Conservation (phyloP, 1,140 invertebrate genomes). For the Archivesica marissinica region DNA sequence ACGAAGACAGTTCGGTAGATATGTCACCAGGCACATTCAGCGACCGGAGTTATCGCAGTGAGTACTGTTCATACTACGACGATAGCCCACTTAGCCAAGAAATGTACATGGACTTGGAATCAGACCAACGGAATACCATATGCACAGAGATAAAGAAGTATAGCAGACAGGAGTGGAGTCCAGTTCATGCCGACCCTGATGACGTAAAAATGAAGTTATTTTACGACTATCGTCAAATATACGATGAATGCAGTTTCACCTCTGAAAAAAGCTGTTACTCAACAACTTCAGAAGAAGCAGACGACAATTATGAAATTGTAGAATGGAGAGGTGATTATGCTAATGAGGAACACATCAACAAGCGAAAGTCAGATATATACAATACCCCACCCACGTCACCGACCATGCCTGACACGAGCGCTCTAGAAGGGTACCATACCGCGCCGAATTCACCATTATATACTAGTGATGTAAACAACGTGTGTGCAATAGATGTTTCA, state of each 20-base stretch:
- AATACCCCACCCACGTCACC: slow-evolving; percentile 12
- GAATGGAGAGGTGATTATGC: slow-evolving; percentile 4
- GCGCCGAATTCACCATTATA: slow-evolving; percentile 12
- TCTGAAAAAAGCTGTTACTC: slow-evolving; percentile 30
- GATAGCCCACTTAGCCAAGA: too few species aligned
- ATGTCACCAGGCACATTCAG: too few species aligned
- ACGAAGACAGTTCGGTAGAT: too few species aligned
- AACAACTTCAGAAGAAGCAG: slow-evolving; percentile 12
- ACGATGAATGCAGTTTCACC: slow-evolving; percentile 7
- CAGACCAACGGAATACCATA: neutral
- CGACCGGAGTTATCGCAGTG: too few species aligned
- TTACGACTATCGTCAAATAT: slow-evolving; percentile 2
- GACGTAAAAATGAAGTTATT: neutral
- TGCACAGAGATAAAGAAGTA: neutral
- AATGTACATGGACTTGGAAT: neutral
- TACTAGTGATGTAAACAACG: neutral
- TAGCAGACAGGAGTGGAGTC: neutral
- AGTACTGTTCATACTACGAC: too few species aligned
- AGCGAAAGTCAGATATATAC: neutral
- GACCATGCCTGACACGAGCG: slow-evolving; percentile 10
- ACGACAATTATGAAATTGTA: neutral
- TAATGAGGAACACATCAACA: neutral
- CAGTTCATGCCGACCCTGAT: neutral
- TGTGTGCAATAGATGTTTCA: neutral
- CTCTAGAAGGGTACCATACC: slow-evolving; percentile 31